Evolutionary conservation across 2,888 invertebrate genomes (phyloP).

Genomic region (Boloria euphrosyne): DNA sequence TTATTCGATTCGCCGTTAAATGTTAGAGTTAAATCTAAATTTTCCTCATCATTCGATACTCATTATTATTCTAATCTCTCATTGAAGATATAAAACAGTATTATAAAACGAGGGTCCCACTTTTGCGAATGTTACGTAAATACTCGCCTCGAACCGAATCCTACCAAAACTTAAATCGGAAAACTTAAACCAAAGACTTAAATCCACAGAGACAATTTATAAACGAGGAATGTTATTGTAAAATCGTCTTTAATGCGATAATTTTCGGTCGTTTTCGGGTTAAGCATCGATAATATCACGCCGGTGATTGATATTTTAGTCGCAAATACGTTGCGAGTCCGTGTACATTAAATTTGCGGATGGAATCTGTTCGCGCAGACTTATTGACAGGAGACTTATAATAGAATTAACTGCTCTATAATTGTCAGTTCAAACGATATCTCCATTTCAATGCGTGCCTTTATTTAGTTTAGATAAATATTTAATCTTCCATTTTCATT

Average conservation of each 20-base stretch:
- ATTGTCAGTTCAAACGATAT: constrained; percentile 16
- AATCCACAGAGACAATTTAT: constrained; percentile 35
- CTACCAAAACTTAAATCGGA: constrained; percentile 37
- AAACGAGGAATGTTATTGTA: constrained; percentile 13
- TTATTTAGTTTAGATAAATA: constrained; percentile 4
- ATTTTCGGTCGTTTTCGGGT: constrained; percentile 24
- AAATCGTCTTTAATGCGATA: constrained; percentile 24
- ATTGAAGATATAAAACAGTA: constrained; percentile 1
- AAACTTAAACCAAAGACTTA: constrained; percentile 35
- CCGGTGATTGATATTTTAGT: constrained; percentile 41
- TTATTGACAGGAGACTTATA: constrained; percentile 45
- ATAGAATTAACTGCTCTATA: constrained; percentile 41
- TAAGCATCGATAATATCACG: constrained; percentile 9
- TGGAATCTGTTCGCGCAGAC: constrained; percentile 39
- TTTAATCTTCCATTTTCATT: constrained; percentile 4
- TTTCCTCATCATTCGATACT: not conserved
- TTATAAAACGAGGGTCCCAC: not conserved
- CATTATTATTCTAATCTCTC: not conserved
- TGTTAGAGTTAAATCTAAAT: not conserved
- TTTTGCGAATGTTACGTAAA: constrained; percentile 15
- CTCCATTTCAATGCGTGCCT: not conserved
- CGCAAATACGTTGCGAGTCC: constrained; percentile 39
- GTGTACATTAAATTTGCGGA: constrained; percentile 47
- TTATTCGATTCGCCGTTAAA: not conserved
- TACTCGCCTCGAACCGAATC: constrained; percentile 29